Conservation (phyloP, 2,888 invertebrate species). For the Encarsia formosa region DNA sequence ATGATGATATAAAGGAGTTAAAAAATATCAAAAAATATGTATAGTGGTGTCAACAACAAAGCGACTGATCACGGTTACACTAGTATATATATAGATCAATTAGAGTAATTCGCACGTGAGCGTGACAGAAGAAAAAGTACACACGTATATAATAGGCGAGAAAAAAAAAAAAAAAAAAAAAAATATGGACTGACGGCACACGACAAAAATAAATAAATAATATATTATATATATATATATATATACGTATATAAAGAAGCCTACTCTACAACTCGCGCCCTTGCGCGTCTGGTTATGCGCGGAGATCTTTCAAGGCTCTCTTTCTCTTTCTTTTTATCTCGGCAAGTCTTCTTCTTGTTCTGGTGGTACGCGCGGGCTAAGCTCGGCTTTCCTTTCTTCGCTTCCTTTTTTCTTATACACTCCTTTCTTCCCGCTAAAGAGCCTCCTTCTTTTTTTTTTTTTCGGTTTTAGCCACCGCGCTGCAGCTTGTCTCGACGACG, state of each 20-base stretch:
- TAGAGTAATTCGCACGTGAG: too few relatives aligned
- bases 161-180: too few relatives aligned
- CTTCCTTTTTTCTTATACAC: constrained; percentile 6
- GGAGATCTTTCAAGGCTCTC: constrained; percentile 12
- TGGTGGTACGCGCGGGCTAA: neutral
- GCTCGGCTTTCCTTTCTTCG: constrained; percentile 1
- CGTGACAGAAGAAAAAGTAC: too few relatives aligned
- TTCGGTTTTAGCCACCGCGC: neutral
- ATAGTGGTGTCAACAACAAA: constrained; percentile 20
- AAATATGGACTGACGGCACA: constrained; percentile 9
- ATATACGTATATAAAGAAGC: too few relatives aligned
- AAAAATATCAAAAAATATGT: constrained; percentile 4
- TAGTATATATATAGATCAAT: too few relatives aligned
- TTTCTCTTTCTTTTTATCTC: constrained; percentile 13
- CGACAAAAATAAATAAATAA: too few relatives aligned
- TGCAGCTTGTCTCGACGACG: too few relatives aligned
- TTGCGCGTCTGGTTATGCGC: constrained; percentile 19
- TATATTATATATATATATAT: too few relatives aligned
- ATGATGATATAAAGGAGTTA: neutral
- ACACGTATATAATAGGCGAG: too few relatives aligned
- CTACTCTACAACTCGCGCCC: constrained; percentile 24
- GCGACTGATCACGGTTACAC: too few relatives aligned
- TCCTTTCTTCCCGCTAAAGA: constrained; percentile 6
- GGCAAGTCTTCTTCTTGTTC: neutral
- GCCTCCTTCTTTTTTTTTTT: constrained; percentile 2